Conservation (phyloP, 2,113 vertebrate genomes). For the Meles meles region DNA sequence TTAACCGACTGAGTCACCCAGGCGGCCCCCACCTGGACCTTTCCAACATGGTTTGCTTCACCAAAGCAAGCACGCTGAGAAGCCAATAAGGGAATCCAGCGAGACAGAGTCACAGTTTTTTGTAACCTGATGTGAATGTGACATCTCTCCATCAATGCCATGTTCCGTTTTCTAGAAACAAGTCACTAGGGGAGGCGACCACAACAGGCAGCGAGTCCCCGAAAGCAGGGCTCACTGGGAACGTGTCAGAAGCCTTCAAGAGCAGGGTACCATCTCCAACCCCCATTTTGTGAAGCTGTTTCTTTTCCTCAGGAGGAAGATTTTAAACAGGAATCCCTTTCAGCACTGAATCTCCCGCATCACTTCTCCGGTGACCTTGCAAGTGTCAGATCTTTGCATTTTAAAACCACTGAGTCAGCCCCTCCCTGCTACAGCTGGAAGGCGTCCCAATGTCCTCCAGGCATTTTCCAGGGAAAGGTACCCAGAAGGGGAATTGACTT, state of each 20-base stretch:
- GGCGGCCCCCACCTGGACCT: neutral
- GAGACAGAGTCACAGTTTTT: neutral
- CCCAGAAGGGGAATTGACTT: neutral
- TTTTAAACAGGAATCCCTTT: neutral
- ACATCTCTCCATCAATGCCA: neutral
- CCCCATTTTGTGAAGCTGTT: neutral
- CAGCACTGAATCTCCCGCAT: neutral
- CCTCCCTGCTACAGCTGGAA: neutral
- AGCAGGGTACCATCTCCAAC: neutral
- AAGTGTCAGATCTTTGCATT: neutral
- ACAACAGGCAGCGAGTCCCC: neutral
- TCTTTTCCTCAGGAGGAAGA: neutral
- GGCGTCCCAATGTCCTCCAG: neutral
- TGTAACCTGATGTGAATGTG: neutral
- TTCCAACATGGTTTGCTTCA: neutral
- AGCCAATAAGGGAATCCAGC: neutral
- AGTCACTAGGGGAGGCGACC: neutral
- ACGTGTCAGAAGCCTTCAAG: neutral
- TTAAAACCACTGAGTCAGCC: neutral
- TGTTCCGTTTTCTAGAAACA: neutral
- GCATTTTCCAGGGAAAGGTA: neutral
- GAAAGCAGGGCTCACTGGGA: neutral
- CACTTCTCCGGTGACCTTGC: neutral
- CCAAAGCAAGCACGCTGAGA: neutral
- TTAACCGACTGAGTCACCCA: too few relatives aligned